Evolutionary conservation across 2,797 vertebrate species (phyloP), one percentile per base, ranked within the genome.

Genomic region (Pitangus sulphuratus): DNA sequence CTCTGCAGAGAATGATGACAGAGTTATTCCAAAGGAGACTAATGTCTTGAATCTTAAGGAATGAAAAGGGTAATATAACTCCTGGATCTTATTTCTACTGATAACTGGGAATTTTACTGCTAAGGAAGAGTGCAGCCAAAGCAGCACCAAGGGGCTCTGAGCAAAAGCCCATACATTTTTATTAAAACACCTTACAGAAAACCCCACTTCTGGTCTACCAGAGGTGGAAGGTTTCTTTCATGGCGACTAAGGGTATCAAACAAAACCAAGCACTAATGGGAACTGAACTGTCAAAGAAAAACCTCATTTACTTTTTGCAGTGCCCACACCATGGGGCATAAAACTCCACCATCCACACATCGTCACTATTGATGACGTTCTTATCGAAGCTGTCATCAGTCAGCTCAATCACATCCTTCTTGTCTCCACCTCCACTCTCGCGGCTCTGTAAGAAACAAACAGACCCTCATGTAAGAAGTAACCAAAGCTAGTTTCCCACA

Each of bases 291-390:
- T 39, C 33, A 42, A 85, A 96, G 25, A 61, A 89, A 90, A 87
- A 40, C 1, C 31, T 89, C 21, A 98, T 98, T 98, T 97, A 99
- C 99, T 98, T 99, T 97, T 99, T 99, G 98, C 99, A 99, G 97
- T 99, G 99, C 96, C 99, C 99, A 98, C 99, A 99, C 99, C 99
- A 99, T 4, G 99, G 99, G 58, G 99, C 99, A 39, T 99, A 99
- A 80, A 99, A 99, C 95, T 99, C 99, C 90, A 99, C 99, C 98
- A 99, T n/a, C 99, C 99, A 99, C 54, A 99, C 97, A 0, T 98
- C 98, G 0, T 98, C 98, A 8, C 99, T 95, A 11, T 98, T 97
- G 69, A 99, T 95, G 84, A 99, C 98, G 21, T 98, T 95, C 93
- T 98, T 98, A 93, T 99, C 98, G 82, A 99, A 99, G 98, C 97